Evolutionary conservation across 2,888 invertebrate genomes (phyloP).

Genomic region (Himalopsyche kuldschensis): DNA sequence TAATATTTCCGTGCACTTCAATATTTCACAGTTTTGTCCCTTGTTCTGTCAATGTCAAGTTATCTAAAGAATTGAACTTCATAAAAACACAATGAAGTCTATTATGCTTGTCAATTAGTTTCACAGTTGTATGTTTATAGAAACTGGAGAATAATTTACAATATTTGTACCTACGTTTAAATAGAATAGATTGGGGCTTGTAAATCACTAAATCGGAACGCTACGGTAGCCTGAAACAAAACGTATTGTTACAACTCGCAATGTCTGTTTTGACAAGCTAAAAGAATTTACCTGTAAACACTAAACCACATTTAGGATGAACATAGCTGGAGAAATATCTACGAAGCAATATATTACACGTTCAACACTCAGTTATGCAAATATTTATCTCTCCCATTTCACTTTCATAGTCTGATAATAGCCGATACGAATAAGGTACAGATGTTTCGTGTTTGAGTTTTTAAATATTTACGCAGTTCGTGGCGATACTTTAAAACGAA

Average conservation of each 20-base stretch:
- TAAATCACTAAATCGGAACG: constrained; percentile 20
- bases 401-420: background rate
- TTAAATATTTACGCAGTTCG: background rate
- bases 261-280: constrained; percentile 21
- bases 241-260: constrained; percentile 15
- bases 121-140: constrained; percentile 17
- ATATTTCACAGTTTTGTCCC: background rate
- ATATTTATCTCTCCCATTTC: background rate
- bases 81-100: background rate
- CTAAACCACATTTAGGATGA: constrained; percentile 1
- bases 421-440: background rate
- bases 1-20: background rate
- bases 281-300: constrained; percentile 10
- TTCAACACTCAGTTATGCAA: background rate
- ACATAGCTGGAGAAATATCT: background rate
- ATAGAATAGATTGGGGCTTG: constrained; percentile 20
- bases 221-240: constrained; percentile 5
- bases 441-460: background rate
- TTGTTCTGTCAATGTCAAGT: constrained; percentile 6
- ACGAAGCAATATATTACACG: background rate
- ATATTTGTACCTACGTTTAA: constrained; percentile 20
- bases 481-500: background rate
- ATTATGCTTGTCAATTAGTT: constrained; percentile 29
- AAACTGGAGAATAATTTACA: constrained; percentile 23
- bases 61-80: background rate